Conservation (phyloP, 1,140 invertebrate species). For the Ceratina japonica region DNA sequence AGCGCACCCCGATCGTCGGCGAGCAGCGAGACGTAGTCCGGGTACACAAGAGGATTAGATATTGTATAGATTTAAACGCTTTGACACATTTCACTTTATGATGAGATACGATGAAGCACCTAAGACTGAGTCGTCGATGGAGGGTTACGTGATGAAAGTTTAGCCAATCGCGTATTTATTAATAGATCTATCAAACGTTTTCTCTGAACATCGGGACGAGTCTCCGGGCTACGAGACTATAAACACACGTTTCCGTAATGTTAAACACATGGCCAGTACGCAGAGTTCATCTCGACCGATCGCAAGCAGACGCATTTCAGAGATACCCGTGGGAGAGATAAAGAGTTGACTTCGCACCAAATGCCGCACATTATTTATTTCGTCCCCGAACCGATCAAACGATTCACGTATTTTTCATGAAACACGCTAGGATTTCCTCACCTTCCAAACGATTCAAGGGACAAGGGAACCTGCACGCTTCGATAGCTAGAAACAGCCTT, state of each 20-base stretch:
- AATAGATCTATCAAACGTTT: background rate
- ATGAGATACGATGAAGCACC: constrained; percentile 24
- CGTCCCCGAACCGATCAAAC: too few species aligned
- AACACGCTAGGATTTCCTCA: too few species aligned
- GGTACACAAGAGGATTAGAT: background rate
- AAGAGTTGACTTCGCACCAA: too few species aligned
- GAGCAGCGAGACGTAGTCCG: background rate
- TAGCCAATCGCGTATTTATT: constrained; percentile 51
- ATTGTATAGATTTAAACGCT: constrained; percentile 19
- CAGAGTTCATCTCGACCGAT: constrained; percentile 8
- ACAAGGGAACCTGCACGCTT: too few species aligned
- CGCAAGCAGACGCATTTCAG: too few species aligned
- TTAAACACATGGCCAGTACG: constrained; percentile 43
- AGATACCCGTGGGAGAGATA: background rate
- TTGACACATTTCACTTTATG: constrained; percentile 32
- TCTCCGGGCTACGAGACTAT: constrained; percentile 23
- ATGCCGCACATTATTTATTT: too few species aligned
- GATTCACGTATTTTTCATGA: too few species aligned
- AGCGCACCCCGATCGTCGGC: background rate
- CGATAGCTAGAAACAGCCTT: too few species aligned
- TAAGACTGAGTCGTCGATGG: constrained; percentile 53
- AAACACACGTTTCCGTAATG: constrained; percentile 21
- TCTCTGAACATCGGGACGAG: background rate
- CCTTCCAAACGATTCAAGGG: too few species aligned
- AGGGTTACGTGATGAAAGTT: constrained; percentile 33